Conservation (phyloP, 2,113 vertebrate genomes). For the Pseudonaja textilis region DNA sequence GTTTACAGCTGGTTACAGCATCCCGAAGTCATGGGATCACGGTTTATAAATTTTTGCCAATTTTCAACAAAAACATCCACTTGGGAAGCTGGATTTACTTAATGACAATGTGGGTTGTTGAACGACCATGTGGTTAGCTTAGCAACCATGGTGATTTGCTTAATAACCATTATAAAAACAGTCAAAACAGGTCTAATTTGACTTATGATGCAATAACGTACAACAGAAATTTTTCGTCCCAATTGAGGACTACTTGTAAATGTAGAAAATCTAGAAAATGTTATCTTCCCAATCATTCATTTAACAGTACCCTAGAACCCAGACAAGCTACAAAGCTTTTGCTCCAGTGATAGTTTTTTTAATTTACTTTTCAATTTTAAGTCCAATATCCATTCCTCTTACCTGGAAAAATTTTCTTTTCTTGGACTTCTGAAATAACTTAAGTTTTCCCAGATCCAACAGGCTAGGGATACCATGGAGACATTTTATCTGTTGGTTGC, state of each 20-base stretch:
- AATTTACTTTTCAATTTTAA: neutral
- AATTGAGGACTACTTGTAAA: neutral
- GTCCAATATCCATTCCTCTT: neutral
- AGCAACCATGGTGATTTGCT: neutral
- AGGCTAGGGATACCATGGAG: neutral
- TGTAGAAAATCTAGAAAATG: neutral
- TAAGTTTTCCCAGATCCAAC: constrained; percentile 1
- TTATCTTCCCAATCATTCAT: neutral
- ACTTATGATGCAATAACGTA: neutral
- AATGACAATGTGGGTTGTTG: neutral
- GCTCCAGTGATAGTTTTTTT: neutral
- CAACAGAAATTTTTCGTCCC: neutral
- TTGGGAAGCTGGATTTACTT: neutral
- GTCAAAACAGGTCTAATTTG: neutral
- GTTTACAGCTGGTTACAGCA: neutral
- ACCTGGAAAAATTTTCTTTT: neutral
- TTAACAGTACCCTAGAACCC: neutral
- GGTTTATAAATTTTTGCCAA: neutral
- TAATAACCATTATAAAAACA: neutral
- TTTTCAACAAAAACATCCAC: neutral
- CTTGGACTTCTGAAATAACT: neutral
- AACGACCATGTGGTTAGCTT: neutral
- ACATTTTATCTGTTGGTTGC: neutral
- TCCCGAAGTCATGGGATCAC: neutral
- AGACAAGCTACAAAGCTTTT: neutral